Conservation (phyloP, 2,888 invertebrate species). For the Therioaphis trifolii region DNA sequence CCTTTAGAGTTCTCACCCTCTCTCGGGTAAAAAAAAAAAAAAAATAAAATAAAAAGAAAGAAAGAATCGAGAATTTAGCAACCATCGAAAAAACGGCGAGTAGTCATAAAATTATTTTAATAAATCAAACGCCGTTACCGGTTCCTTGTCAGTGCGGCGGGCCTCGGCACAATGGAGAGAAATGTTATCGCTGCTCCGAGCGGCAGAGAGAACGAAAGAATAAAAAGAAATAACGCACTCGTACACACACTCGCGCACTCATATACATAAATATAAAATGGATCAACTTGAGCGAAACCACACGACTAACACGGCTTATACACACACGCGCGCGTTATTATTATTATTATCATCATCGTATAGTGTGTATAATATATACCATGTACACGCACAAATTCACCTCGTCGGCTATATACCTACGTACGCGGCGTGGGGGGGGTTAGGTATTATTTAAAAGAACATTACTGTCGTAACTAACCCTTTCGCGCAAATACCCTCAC, state of each 20-base stretch:
- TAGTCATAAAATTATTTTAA: constrained; percentile 62
- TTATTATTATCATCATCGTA: constrained; percentile 19
- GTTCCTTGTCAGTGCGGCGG: constrained; percentile 51
- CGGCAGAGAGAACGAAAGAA: constrained; percentile 40
- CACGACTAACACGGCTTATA: constrained; percentile 37
- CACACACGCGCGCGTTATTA: constrained; percentile 4
- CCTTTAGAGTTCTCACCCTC: constrained; percentile 61
- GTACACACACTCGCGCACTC: background rate
- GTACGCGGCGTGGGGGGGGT: constrained; percentile 1
- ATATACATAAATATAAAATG: constrained; percentile 48
- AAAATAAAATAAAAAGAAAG: constrained; percentile 11
- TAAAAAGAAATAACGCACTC: background rate
- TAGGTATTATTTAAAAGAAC: constrained; percentile 57
- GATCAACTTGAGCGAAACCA: constrained; percentile 61
- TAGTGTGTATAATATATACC: too few species aligned
- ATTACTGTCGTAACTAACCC: constrained; percentile 58
- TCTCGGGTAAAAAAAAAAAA: background rate
- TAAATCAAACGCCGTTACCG: constrained; percentile 63
- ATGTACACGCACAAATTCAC: background rate
- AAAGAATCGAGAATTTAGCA: constrained; percentile 60
- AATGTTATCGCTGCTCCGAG: constrained; percentile 48
- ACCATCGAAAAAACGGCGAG: constrained; percentile 60
- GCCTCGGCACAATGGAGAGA: constrained; percentile 44
- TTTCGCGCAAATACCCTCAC: constrained; percentile 16
- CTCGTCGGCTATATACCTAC: background rate